Evolutionary conservation across 1,140 invertebrate genomes (phyloP), one percentile per base, ranked within the genome.

Genomic region (Lutraria rhynchaena): DNA sequence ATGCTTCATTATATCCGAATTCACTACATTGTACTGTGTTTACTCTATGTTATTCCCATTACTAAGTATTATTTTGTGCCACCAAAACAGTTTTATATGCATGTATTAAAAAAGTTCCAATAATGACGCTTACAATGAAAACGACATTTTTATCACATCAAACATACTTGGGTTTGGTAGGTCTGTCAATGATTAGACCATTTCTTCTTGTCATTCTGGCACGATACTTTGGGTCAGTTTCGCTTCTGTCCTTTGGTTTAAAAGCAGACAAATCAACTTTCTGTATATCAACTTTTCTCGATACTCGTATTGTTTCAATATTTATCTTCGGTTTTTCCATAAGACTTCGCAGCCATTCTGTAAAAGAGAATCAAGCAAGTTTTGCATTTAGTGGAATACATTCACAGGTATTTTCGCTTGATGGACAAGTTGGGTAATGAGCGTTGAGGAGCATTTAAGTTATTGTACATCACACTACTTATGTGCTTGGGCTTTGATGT

Each of bases 301-400:
- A 87, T 0, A 87, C 85, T 31, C 65, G 49, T 0, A 87, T 69
- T 22, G 80, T 85, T 60, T 83, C 83, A 3, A 87, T 85, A 31
- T 87, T 75, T 17, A 87, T 80, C 49, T 83, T 85, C 44, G 82
- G 83, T 27, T 85, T 85, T 27, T 80, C 5, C 0, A 65, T n/a
- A 0, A 87, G 27, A 35, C 63, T 67, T 19, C 65, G 61, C 22
- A 86, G 55, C 46, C 63, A 73, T 3, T 76, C 85, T 84, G 33
- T 31, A 58, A 65, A 24, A 22, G 15, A 7, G 37, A 41, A 7
- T 7, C 15, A 41, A 41, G 37, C 5, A 41, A 41, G 5, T n/a
- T n/a, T n/a, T n/a, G n/a, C n/a, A n/a, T n/a, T n/a, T n/a, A n/a
- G n/a, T n/a, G n/a, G n/a, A n/a, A n/a, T n/a, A n/a, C n/a, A n/a